These are phyloP conservation scores for Cotesia vestalis DNA, from an alignment of 1,140 invertebrate species.

Conservation along the genomic window DNA sequence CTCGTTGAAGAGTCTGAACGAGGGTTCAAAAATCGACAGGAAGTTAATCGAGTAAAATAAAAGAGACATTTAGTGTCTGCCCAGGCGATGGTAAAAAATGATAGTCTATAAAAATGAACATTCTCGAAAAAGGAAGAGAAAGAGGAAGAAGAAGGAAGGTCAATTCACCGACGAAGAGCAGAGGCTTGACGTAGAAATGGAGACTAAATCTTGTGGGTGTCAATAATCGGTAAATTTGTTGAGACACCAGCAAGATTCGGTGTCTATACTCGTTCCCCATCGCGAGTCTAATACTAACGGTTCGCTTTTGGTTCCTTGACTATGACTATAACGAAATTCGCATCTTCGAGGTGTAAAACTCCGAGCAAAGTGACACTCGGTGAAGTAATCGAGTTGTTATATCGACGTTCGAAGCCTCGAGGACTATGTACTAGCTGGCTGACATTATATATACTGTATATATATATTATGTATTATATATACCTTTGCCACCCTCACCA, in stretches of 20 bases:
- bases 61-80: too few relatives aligned
- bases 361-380: constrained; percentile 25
- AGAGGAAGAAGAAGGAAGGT: background rate
- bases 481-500: too few relatives aligned
- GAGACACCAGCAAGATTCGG: background rate
- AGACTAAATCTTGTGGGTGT: constrained; percentile 29
- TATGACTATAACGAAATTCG: constrained; percentile 27
- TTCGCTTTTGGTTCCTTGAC: background rate
- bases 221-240: constrained; percentile 16
- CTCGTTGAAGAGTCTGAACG: too few relatives aligned
- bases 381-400: constrained; percentile 33
- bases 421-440: background rate
- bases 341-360: constrained; percentile 10
- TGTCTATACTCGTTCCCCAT: too few relatives aligned
- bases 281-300: background rate
- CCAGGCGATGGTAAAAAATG: too few relatives aligned
- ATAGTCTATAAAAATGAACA: too few relatives aligned
- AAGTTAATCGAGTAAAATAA: too few relatives aligned
- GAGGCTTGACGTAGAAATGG: constrained; percentile 11
- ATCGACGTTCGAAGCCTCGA: constrained; percentile 15
- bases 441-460: background rate
- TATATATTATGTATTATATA: background rate
- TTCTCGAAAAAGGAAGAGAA: too few relatives aligned
- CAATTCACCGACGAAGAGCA: background rate
- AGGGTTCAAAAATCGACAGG: too few relatives aligned